These are phyloP conservation scores for Rhagium mordax DNA, from an alignment of 2,888 invertebrate species.

Conservation along the genomic window DNA sequence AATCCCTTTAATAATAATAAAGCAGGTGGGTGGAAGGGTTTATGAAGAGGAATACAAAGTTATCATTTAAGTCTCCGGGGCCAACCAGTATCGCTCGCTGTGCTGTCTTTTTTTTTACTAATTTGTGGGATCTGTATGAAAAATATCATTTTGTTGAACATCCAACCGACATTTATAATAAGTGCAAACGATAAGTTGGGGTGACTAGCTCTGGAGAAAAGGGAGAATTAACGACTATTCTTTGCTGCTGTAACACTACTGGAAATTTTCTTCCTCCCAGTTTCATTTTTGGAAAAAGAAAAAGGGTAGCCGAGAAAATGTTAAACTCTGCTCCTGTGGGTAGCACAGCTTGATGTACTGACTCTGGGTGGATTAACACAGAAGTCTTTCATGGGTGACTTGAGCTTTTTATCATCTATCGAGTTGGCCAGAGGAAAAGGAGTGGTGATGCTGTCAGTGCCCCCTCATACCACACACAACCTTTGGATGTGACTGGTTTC, in stretches of 20 bases:
- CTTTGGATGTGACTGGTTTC: not conserved
- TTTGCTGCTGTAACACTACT: not conserved
- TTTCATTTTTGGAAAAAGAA: not conserved
- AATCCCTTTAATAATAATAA: not conserved
- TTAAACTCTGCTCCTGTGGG: not conserved
- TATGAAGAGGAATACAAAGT: not conserved
- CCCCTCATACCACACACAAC: not conserved
- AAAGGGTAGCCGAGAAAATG: not conserved
- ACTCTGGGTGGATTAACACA: not conserved
- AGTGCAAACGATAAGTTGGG: not conserved
- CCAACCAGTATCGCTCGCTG: not conserved
- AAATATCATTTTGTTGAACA: not conserved
- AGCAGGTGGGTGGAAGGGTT: not conserved
- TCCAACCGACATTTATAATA: not conserved
- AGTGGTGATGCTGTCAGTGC: not conserved
- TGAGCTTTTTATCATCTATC: not conserved
- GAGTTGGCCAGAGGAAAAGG: not conserved
- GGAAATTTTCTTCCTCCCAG: not conserved
- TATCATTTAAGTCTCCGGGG: not conserved
- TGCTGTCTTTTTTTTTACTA: not conserved
- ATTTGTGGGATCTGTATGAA: not conserved
- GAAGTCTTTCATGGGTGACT: not conserved
- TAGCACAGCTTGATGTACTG: not conserved
- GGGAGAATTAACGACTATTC: not conserved
- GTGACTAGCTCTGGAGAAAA: not conserved